Percentiles rank a stretch among this genome's conserved stretches.
phyloP scores from a whole-genome alignment of 1,140 invertebrate genomes.

The Holotrichia oblita region DNA sequence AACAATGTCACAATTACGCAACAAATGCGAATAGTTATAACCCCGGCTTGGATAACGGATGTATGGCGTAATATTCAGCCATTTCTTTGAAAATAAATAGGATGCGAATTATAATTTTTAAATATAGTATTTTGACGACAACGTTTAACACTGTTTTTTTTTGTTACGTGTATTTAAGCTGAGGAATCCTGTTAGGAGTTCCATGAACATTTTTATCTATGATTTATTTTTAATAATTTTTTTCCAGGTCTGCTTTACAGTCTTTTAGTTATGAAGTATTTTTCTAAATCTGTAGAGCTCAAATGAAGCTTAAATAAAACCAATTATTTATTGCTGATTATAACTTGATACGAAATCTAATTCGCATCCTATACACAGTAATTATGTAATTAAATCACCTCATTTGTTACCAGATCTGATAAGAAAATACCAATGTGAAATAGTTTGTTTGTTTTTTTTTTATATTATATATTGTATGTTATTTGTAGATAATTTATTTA shows the following conservation, averaged over 20 bases:
- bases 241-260: no score
- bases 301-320: neutral
- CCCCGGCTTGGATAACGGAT: conserved; percentile 57
- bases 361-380: neutral
- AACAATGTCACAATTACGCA: conserved; percentile 57
- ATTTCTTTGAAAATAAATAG: neutral
- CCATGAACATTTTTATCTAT: no score
- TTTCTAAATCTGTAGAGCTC: no score
- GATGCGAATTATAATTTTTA: neutral
- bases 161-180: no score
- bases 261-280: no score
- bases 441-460: conserved; percentile 33
- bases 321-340: neutral
- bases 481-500: conserved; percentile 38
- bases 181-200: no score
- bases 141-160: no score
- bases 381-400: conserved; percentile 45
- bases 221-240: no score
- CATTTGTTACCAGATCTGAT: conserved; percentile 58
- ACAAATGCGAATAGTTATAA: conserved; percentile 53
- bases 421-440: conserved; percentile 46
- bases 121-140: no score
- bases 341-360: neutral
- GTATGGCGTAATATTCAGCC: conserved; percentile 56
- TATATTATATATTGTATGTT: conserved; percentile 29